Evolutionary conservation across 2,888 invertebrate genomes (phyloP), one percentile per base, ranked within the genome.

Genomic region (Acronicta psi): DNA sequence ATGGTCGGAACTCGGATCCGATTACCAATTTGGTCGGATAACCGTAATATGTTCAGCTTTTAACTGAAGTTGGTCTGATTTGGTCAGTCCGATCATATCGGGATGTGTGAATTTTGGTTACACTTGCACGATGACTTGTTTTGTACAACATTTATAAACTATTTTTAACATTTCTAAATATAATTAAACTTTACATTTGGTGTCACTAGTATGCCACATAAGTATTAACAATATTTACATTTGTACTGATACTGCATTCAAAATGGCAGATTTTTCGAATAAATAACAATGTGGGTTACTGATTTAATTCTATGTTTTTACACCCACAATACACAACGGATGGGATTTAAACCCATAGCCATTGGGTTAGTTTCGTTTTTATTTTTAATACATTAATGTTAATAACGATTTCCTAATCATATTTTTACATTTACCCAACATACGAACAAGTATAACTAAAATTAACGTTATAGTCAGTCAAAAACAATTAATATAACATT

Each of bases 171-270:
- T 0, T 34, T n/a, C n/a, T 13, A 7, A 25, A 14, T 60, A 13
- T 38, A 38, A 11, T n/a, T 49, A 58, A 52, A 11, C 52, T 45
- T 58, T 53, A 42, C 59, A 70, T 67, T 67, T 68, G 68, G 67
- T 59, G 40, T 59, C 16, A 25, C 52, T 70, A 69, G 37, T 44
- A 54, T 60, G 37, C 37, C 25, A 68, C 38, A 31, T 38, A 49
- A 18, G 2, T 14, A 4, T 40, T 42, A 9, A 25, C 37, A 47
- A n/a, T 51, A 65, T 59, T 47, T 51, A 68, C 59, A 71, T 46
- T 69, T 69, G 56, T 64, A 67, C 55, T 54, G 9, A 5, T 37
- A 44, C 46, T 44, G 14, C 10, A 40, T 31, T 16, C 6, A 4
- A 18, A 3, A n/a, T 25, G 9, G 9, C 23, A 13, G 7, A 29